Conservation (phyloP, 2,113 vertebrate species). For the Cathartes aura region DNA sequence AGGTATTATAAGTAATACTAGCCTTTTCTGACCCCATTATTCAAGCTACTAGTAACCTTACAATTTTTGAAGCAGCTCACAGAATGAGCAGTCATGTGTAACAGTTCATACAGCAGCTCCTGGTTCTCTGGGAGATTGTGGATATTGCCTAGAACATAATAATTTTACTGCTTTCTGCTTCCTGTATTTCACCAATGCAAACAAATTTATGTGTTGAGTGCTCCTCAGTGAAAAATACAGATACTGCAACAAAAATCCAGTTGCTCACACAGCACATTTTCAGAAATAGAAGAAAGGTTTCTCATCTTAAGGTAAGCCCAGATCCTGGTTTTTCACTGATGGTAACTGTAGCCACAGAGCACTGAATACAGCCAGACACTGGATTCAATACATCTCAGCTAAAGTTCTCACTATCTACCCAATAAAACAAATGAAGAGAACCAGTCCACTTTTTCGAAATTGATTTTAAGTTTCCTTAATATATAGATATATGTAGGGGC, state of each 20-base stretch:
- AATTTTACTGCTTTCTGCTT: not conserved
- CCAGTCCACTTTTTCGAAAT: not conserved
- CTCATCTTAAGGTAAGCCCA: not conserved
- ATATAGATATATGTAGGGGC: fast-evolving
- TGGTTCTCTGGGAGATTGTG: not conserved
- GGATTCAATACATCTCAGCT: not conserved
- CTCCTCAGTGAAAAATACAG: not conserved
- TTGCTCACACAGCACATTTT: not conserved
- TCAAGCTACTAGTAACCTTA: not conserved
- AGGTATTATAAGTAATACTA: not conserved
- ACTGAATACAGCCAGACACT: not conserved
- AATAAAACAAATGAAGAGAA: not conserved
- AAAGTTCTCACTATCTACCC: not conserved
- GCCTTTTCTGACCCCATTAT: not conserved
- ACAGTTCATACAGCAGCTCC: not conserved
- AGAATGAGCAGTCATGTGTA: not conserved
- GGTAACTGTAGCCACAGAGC: not conserved
- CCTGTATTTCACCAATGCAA: not conserved
- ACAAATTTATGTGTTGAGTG: not conserved
- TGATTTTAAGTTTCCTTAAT: not conserved
- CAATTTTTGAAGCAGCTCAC: not conserved
- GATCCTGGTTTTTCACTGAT: not conserved
- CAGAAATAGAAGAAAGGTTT: not conserved
- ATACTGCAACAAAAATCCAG: not conserved
- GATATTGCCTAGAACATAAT: not conserved